Evolutionary conservation across 2,888 invertebrate species (phyloP), one percentile per base, ranked within the genome.

Genomic region (Nymphalis c-album): DNA sequence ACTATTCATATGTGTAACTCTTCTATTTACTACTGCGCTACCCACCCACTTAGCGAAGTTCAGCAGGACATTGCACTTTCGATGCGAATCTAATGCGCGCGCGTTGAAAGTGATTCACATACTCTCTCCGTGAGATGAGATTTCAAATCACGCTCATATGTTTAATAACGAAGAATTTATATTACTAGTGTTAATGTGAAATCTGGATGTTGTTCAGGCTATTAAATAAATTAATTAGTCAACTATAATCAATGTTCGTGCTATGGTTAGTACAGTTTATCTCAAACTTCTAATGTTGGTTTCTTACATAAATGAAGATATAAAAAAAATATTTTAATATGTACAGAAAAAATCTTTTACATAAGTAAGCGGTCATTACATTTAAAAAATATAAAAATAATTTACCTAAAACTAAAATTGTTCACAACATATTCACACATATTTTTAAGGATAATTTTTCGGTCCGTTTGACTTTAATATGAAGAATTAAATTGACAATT

Each of bases 11-110:
- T 70, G 18, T 31, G 45, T 46, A 35, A 47, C 18, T 65, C 31
- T 47, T 17, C 22, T 65, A 60, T 60, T 46, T 35, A 35, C 57
- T 57, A 57, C 57, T 57, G 71, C 80, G 84, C 81, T 57, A 57
- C 57, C 57, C 57, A 57, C 83, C 83, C 82, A 86, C 82, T 88
- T 87, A 84, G 81, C 84, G 88, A 90, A 91, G 90, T 91, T 91
- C 91, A 90, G 74, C 84, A 77, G 91, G 90, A 82, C 90, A 80
- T 88, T 91, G 91, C 89, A 89, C 91, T 89, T 85, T 86, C 85
- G 79, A 84, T 82, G 82, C 80, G 81, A 82, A 80, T 80, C 80
- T 76, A 77, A 76, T 80, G 85, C 85, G 84, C 81, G 82, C 83
- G 87, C 84, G 76, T 78, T 82, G 89, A 90, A 90, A 90, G 89